Base-by-base conservation (phyloP, 2,888 invertebrate genomes). In the Drosophila helvetica region DNA sequence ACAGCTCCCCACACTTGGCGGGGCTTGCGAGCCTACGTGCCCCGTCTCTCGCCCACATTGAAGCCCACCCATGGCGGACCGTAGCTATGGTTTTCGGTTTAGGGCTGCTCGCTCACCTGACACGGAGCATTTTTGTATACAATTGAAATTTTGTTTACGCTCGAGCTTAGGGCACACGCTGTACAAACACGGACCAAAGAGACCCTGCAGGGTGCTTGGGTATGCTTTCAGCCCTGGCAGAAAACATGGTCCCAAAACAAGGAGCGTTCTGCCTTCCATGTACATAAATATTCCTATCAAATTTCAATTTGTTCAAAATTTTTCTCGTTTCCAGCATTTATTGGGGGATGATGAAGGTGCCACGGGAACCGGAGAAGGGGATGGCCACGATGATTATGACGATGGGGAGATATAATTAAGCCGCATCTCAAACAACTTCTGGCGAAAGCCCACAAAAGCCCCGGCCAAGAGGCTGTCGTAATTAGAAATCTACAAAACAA, bases 241-340 rank as follows among this genome's bases (percentile, higher is more conserved):
- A 25, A 25, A 25, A 25, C 3, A 25, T 25, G 1, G 7, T 7
- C 53, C 50, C 48, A 66, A 66, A 46, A 52, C 66, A 66, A 73
- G 59, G 46, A 10, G 25, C 17, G 17, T 56, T 60, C 60, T 22
- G 55, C 52, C 53, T 27, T 46, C 25, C 61, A 33, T 51, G 43
- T 25, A 71, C 70, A 71, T 66, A 77, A 71, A 80, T 79, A 84
- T 86, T 83, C 86, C 84, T 83, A 83, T 86, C 81, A 83, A 83
- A 86, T 86, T 83, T 86, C 86, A 83, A 86, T 83, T 86, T 83
- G 86, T 73, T 86, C 68, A 83, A 80, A 70, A 77, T 84, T 82
- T 48, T 38, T 5, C 10, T n/a, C 15, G 2, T 18, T 18, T 33
- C n/a, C 19, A 22, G 17, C 45, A 2, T 53, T 10, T 38, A 30